Evolutionary conservation across 2,888 invertebrate species (phyloP), one percentile per base, ranked within the genome.

Genomic region (Drosophila ustulata): DNA sequence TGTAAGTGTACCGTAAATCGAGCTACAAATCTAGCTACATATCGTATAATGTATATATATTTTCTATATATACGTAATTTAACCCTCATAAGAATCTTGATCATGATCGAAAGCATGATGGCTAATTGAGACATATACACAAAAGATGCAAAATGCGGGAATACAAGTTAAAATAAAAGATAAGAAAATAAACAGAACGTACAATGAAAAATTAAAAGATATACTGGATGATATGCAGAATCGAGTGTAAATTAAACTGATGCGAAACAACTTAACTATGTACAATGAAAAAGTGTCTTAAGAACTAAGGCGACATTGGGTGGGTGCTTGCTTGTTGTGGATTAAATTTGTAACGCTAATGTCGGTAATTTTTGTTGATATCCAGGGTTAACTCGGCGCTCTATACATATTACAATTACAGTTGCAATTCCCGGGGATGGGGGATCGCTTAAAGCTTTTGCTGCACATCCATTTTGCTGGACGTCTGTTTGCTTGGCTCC

Each of bases 391-490:
- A 37, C 37, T 37, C 37, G 37, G 37, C n/a, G 37, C 37, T 37
- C 11, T 37, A 3, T 34, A 34, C 9, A 34, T 34, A 5, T 37
- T 37, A 37, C 37, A 37, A n/a, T 37, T 37, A 37, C 37, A 37
- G 5, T 37, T 37, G 37, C 37, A 37, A 37, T 37, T 5, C 37
- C 4, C 37, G 37, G 4, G n/a, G 11, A 34, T 11, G 11, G 39
- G 39, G 49, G 53, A 66, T 71, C 69, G 63, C 83, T 83, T 88
- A 83, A 86, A 83, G 83, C 89, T 88, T 88, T 73, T 86, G 89
- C 78, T 77, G 78, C 57, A 80, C 74, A 66, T 88, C 87, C 66
- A 72, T 39, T 43, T 71, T 76, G 49, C 34, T 55, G 23, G 52
- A 37, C n/a, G 37, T 4, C 37, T 37, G 26, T 47, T 78, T 79